Base-by-base conservation (phyloP, 2,113 vertebrate species). In the Eleginops maclovinus region DNA sequence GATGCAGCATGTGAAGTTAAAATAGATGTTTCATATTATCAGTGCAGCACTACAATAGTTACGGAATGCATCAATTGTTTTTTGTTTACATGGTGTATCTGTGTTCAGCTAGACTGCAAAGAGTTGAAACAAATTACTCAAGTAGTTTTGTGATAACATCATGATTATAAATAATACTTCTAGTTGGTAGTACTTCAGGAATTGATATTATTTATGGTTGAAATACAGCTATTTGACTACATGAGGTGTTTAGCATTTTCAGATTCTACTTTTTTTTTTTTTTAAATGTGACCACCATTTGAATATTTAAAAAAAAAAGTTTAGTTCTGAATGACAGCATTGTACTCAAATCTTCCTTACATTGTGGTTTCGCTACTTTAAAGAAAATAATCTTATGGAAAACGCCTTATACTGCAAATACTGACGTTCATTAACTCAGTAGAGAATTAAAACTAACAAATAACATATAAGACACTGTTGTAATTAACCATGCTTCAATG, bases 401-500 rank as follows among this genome's bases (percentile, higher is more conserved):
- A n/a, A n/a, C n/a, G n/a, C n/a, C n/a, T n/a, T n/a, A n/a, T n/a
- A n/a, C n/a, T n/a, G n/a, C n/a, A n/a, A n/a, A n/a, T n/a, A n/a
- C 17, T 62, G 22, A 26, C 67, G 9, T 58, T 22, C 9, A 22
- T 26, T 21, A 55, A 51, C 19, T 44, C 14, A 24, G 17, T 1
- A 9, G 15, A 44, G 15, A 61, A 12, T n/a, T 8, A 24, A 2
- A n/a, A 50, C n/a, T 53, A 40, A 4, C 26, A 22, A 36, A 36
- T 36, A 36, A 1, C 31, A 36, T 36, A 36, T 36, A 1, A 36
- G 5, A 36, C 31, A 36, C 31, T 36, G 31, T 36, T 36, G 31
- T 64, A 49, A 58, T 62, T 67, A 54, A 80, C 82, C 59, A 28
- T 7, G 2, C 2, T 16, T 31, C 7, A 54, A 31, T 13, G 15